Evolutionary conservation across 2,797 vertebrate species (phyloP), one percentile per base, ranked within the genome.

Genomic region (Benthosema pterotum): DNA sequence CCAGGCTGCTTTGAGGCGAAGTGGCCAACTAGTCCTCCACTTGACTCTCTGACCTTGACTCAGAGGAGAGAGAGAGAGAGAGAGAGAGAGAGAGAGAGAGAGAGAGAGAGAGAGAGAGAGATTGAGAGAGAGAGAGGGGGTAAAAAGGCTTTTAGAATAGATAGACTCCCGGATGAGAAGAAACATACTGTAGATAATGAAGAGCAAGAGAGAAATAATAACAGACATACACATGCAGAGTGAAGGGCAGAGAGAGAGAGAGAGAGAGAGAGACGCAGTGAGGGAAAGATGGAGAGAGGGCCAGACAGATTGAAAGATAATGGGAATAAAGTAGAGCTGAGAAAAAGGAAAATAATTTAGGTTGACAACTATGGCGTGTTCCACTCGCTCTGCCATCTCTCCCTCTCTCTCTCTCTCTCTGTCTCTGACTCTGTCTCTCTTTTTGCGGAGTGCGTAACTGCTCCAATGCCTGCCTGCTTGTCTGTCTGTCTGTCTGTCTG

Each of bases 11-110:
- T 80, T 78, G 48, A 74, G 14, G 59, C 73, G 15, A 75, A 82
- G 71, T 71, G 65, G 57, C 45, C 3, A 45, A 69, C 69, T 15
- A 17, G 65, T 76, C 52, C 51, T 67, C 58, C 50, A 54, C 57
- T 77, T 65, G 53, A 80, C 65, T 63, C 59, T 55, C 42, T 75
- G 73, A 84, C 75, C 71, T 83, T 77, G 72, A 74, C 60, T 69
- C 65, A 48, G 75, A 76, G 42, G 32, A 70, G 52, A 5, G 9
- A 57, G 52, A 70, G 63, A 69, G 46, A 76, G 63, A 52, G 65
- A 55, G 77, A 49, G 28, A 70, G 64, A 69, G 46, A 76, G 61
- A 52, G 65, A 53, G 78, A 51, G 28, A 70, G 64, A 69, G 46
- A 76, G 63, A 52, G 67, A 55, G 78, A 51, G 18, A 5, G 46